phyloP scores from a whole-genome alignment of 2,888 invertebrate genomes.

The Osedax frankpressi region DNA sequence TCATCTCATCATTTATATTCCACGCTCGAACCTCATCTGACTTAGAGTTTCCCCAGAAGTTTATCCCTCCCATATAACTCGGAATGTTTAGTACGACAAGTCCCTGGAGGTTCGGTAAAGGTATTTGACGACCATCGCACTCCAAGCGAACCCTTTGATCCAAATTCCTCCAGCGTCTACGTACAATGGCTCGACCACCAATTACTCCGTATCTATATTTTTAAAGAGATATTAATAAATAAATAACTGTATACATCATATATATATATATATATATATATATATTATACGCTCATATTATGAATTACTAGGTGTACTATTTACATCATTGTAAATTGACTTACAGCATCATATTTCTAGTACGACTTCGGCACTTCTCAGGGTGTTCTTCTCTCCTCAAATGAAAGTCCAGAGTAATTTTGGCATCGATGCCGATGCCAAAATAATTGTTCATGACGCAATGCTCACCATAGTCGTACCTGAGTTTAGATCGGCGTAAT shows the following conservation, averaged over 20 bases:
- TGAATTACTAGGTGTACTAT: too few species aligned
- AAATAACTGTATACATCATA: slow-evolving; percentile 63
- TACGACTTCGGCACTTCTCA: slow-evolving; percentile 64
- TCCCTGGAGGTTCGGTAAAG: slow-evolving; percentile 83
- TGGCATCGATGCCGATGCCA: slow-evolving; percentile 93
- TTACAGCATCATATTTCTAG: slow-evolving; percentile 30
- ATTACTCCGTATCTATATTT: slow-evolving; percentile 52
- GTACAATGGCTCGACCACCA: slow-evolving; percentile 53
- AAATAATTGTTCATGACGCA: slow-evolving; percentile 99
- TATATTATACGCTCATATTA: slow-evolving; percentile 23
- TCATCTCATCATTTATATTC: neutral
- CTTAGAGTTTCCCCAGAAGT: slow-evolving; percentile 91
- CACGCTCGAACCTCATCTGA: slow-evolving; percentile 60
- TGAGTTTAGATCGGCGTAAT: slow-evolving; percentile 33
- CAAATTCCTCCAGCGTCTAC: slow-evolving; percentile 85
- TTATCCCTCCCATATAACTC: slow-evolving; percentile 93
- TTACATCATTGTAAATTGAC: too few species aligned
- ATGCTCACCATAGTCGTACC: slow-evolving; percentile 73
- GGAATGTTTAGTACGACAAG: slow-evolving; percentile 92
- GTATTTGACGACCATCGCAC: slow-evolving; percentile 88
- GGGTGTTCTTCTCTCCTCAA: slow-evolving; percentile 92
- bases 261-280: neutral
- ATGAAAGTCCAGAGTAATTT: slow-evolving; percentile 89
- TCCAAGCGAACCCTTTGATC: slow-evolving; percentile 87
- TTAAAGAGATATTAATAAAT: too few species aligned